Evolutionary conservation across 2,888 invertebrate genomes (phyloP), one percentile per base, ranked within the genome.

Genomic region (Heliconius cydno): DNA sequence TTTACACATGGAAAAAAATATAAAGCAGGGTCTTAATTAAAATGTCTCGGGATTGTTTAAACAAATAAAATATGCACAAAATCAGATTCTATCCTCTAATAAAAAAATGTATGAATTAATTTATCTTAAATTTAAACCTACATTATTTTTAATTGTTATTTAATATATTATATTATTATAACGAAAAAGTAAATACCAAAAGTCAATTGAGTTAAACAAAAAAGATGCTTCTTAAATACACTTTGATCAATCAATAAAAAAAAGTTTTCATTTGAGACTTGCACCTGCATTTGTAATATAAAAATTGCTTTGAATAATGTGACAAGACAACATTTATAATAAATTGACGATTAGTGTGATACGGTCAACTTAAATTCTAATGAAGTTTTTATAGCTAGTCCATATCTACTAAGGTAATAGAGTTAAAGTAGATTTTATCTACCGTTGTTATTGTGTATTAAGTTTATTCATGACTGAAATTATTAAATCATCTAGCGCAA

Each of bases 381-480:
- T 85, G 85, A 87, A 85, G 84, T 87, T 87, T 87, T 88, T 84
- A 87, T 86, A 88, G 87, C 87, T 89, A 89, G 87, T 90, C 87
- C 86, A 83, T 83, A 87, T 85, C 87, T 86, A 88, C 86, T 88
- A 88, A 89, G 85, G 86, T 86, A 87, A 86, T 88, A 87, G 86
- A 88, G 85, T 86, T 88, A 85, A 57, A 87, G 93, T 94, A 94
- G 93, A 94, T 94, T 91, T 90, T 82, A 94, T 93, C 94, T 94
- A 94, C 94, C 65, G 73, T 79, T 73, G 76, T 80, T 80, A 81
- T 73, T 78, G 66, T 80, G 77, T 77, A 77, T 79, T 74, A 63
- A 87, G 38, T 68, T 41, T 13, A 68, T 86, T 85, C 87, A 86
- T 84, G 85, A 89, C 86, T 89, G 88, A 89, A 86, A 86, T 88